These are phyloP conservation scores for Acronicta alni DNA, from an alignment of 2,888 invertebrate genomes.

Conservation along the genomic window DNA sequence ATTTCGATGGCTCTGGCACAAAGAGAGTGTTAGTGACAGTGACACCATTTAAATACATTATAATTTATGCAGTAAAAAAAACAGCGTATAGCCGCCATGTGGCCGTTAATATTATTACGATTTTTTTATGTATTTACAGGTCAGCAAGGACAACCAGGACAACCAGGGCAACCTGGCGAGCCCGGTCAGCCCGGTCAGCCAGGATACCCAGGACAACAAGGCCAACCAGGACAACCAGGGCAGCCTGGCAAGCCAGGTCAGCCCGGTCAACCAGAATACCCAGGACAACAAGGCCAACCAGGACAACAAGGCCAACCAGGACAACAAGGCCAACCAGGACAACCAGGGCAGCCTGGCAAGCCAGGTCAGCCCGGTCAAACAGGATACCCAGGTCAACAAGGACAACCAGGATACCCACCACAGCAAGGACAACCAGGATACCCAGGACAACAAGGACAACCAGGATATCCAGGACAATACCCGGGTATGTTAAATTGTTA, in stretches of 20 bases:
- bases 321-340: conserved; percentile 21
- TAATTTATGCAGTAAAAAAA: too few relatives aligned
- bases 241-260: conserved; percentile 58
- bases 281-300: conserved; percentile 17
- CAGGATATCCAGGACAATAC: conserved; percentile 39
- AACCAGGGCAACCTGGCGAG: conserved; percentile 3
- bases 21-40: too few relatives aligned
- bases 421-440: conserved; percentile 18
- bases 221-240: conserved; percentile 50
- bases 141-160: conserved; percentile 5
- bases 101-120: too few relatives aligned
- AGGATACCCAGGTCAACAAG: conserved; percentile 12
- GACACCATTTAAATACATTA: too few relatives aligned
- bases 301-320: conserved; percentile 26
- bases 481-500: conserved; percentile 19
- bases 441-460: conserved; percentile 13
- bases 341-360: conserved; percentile 9
- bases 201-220: conserved; percentile 11
- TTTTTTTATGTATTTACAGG: too few relatives aligned
- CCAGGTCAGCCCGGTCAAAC: conserved; percentile 20
- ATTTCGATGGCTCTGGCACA: too few relatives aligned
- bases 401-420: conserved; percentile 6
- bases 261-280: conserved; percentile 37
- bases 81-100: too few relatives aligned
- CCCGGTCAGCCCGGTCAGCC: conserved; percentile 13